phyloP scores from a whole-genome alignment of 2,113 vertebrate genomes.

The Mionectes macconnelli region DNA sequence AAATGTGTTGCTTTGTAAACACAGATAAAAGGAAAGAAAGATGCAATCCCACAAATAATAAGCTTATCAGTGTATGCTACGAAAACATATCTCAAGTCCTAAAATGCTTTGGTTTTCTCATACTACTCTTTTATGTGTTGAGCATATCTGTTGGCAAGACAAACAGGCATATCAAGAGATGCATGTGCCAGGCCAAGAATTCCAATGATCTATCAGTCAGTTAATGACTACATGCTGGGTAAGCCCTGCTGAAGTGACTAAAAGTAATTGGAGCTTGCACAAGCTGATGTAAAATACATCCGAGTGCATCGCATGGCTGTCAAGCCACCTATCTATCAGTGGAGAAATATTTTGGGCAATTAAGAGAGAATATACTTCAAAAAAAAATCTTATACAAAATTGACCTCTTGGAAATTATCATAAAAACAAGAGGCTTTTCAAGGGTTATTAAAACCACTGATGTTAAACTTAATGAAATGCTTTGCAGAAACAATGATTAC shows the following conservation, averaged over 20 bases:
- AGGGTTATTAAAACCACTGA: background rate
- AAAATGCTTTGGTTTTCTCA: background rate
- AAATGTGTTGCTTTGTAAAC: background rate
- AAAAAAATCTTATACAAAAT: background rate
- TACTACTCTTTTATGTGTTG: background rate
- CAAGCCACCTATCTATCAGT: background rate
- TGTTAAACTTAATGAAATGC: background rate
- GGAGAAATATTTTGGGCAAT: background rate
- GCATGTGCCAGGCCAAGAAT: slow-evolving; percentile 1
- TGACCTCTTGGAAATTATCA: background rate
- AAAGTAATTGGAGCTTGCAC: slow-evolving; percentile 21
- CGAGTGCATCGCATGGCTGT: background rate
- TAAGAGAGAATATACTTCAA: background rate
- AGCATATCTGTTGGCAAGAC: background rate
- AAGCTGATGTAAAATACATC: slow-evolving; percentile 22
- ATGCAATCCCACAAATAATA: background rate
- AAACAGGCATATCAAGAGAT: background rate
- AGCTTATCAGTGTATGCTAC: background rate
- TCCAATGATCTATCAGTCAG: slow-evolving; percentile 4
- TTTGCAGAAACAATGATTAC: background rate
- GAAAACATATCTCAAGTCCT: background rate
- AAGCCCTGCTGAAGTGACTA: slow-evolving; percentile 39
- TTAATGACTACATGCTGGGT: background rate
- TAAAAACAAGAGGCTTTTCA: background rate
- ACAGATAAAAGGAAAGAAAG: background rate